Percentiles rank a stretch among this genome's conserved stretches.
phyloP scores from a whole-genome alignment of 2,888 invertebrate genomes.

The Oscheius myriophilus region DNA sequence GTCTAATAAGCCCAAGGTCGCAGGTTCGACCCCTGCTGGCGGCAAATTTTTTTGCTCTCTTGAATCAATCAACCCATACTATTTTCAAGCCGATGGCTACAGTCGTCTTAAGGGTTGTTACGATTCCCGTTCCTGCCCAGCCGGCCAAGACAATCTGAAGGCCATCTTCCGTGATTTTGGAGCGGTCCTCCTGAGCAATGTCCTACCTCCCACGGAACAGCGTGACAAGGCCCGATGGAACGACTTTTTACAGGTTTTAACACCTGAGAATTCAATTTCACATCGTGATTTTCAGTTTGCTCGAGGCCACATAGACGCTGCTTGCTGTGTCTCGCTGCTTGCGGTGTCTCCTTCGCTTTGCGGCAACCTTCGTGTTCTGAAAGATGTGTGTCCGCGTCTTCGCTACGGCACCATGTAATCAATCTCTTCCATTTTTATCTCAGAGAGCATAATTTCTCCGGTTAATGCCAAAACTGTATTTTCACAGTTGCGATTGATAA shows the following conservation, averaged over 20 bases:
- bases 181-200: slow-evolving; percentile 41
- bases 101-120: slow-evolving; percentile 49
- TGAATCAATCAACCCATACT: neutral
- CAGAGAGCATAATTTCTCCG: too few species aligned
- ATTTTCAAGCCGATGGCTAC: slow-evolving; percentile 45
- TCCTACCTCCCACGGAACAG: slow-evolving; percentile 35
- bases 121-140: slow-evolving; percentile 41
- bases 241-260: slow-evolving; percentile 15
- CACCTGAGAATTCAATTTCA: neutral
- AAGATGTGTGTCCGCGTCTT: slow-evolving; percentile 40
- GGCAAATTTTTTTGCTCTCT: slow-evolving; percentile 57
- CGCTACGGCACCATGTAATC: too few species aligned
- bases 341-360: slow-evolving; percentile 51
- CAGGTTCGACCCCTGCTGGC: slow-evolving; percentile 69
- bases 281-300: slow-evolving; percentile 41
- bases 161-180: slow-evolving; percentile 47
- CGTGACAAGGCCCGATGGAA: slow-evolving; percentile 48
- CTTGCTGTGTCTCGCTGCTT: slow-evolving; percentile 45
- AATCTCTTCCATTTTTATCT: too few species aligned
- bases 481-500: too few species aligned
- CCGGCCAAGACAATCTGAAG: slow-evolving; percentile 36
- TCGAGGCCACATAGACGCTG: slow-evolving; percentile 42
- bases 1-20: slow-evolving; percentile 71
- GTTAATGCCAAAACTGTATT: too few species aligned
- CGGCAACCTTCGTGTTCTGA: slow-evolving; percentile 47